These are phyloP conservation scores for Neoniphon sammara DNA, from an alignment of 2,797 vertebrate genomes.

Conservation along the genomic window DNA sequence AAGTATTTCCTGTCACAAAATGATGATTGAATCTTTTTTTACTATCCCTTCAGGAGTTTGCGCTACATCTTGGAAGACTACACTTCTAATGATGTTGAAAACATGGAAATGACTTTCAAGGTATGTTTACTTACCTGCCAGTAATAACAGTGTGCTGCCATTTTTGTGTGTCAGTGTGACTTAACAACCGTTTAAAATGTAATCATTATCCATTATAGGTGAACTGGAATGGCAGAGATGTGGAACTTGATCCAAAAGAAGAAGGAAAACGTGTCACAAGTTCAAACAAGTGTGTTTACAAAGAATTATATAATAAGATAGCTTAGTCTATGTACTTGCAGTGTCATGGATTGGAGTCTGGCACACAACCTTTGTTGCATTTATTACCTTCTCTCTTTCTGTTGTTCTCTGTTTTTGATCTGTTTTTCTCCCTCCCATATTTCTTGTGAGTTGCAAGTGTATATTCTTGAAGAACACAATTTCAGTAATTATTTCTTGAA, in stretches of 20 bases:
- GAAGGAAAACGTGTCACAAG: constrained; percentile 74
- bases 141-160: not conserved
- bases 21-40: not conserved
- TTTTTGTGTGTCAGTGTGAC: not conserved
- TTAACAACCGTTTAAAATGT: not conserved
- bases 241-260: constrained; percentile 75
- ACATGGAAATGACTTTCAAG: constrained; percentile 84
- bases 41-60: constrained; percentile 83
- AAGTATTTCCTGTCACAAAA: too few relatives aligned
- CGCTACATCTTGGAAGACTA: constrained; percentile 86
- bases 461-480: too few relatives aligned
- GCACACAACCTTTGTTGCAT: too few relatives aligned
- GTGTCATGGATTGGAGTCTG: too few relatives aligned
- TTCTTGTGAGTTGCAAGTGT: too few relatives aligned
- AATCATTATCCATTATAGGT: constrained; percentile 53
- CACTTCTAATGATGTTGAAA: constrained; percentile 83
- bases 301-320: not conserved
- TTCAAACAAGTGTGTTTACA: constrained; percentile 74
- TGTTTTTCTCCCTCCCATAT: too few relatives aligned
- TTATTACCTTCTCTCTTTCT: too few relatives aligned
- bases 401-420: too few relatives aligned
- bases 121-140: constrained; percentile 75
- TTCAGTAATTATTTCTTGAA: too few relatives aligned
- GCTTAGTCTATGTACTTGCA: too few relatives aligned
- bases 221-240: constrained; percentile 60